These are phyloP conservation scores for Drosophila ambigua DNA, from an alignment of 1,140 invertebrate species.

Conservation along the genomic window DNA sequence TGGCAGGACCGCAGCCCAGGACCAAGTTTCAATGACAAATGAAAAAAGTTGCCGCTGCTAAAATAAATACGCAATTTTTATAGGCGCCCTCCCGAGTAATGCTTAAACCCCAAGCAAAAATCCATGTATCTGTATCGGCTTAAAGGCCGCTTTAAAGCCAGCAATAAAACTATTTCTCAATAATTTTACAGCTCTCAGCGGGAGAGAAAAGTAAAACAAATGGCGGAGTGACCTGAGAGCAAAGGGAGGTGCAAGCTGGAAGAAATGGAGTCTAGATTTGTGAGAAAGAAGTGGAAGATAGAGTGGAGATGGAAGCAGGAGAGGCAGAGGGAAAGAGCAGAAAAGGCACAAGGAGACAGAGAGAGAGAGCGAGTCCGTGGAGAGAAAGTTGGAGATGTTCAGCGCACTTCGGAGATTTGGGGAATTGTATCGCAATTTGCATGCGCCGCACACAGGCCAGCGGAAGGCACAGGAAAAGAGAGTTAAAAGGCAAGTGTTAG, in stretches of 20 bases:
- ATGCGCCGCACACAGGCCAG: constrained; percentile 52
- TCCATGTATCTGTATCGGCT: constrained; percentile 14
- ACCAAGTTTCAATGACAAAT: constrained; percentile 82
- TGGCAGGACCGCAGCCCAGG: constrained; percentile 40
- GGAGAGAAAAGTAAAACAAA: neutral
- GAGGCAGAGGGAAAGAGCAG: neutral
- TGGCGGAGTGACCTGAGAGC: constrained; percentile 4
- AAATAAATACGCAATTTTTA: constrained; percentile 79
- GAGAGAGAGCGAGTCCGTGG: neutral
- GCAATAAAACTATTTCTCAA: constrained; percentile 66
- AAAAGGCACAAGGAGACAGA: neutral
- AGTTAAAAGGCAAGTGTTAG: constrained; percentile 59
- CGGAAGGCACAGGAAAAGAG: constrained; percentile 12
- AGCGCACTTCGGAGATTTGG: constrained; percentile 71
- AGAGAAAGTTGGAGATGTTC: neutral
- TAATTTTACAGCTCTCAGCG: constrained; percentile 24
- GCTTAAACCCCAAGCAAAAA: constrained; percentile 26
- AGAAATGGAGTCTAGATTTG: neutral
- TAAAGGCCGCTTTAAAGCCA: constrained; percentile 52
- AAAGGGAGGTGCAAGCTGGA: neutral
- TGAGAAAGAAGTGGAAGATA: neutral
- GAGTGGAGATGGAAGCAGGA: constrained; percentile 11
- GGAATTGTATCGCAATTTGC: constrained; percentile 81
- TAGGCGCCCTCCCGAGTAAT: constrained; percentile 52
- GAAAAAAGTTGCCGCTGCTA: constrained; percentile 72